Conservation (phyloP, 2,888 invertebrate genomes). For the Dichetophora obliterata region DNA sequence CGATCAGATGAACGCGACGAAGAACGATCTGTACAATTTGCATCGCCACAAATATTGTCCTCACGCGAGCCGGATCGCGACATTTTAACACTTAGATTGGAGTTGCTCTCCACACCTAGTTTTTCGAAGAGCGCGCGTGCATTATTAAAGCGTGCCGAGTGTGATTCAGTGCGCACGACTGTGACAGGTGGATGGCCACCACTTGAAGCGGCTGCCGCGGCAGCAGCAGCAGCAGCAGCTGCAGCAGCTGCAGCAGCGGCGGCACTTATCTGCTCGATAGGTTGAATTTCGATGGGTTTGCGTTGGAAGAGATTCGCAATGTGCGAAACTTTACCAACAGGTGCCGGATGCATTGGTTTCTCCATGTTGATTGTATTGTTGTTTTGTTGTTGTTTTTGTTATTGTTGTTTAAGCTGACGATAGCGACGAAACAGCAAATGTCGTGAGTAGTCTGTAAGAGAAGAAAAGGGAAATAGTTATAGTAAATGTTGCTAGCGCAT, state of each 20-base stretch:
- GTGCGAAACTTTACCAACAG: slow-evolving; percentile 88
- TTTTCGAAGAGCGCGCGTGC: slow-evolving; percentile 93
- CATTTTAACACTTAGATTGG: slow-evolving; percentile 65
- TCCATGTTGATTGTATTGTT: slow-evolving; percentile 69
- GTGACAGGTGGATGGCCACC: slow-evolving; percentile 73
- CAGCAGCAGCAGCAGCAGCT: slow-evolving; percentile 63
- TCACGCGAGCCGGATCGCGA: slow-evolving; percentile 68
- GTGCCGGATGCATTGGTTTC: slow-evolving; percentile 72
- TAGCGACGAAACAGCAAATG: slow-evolving; percentile 14
- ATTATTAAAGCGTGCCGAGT: slow-evolving; percentile 91
- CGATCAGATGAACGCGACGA: slow-evolving; percentile 68
- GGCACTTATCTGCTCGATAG: slow-evolving; percentile 65
- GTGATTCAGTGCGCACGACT: slow-evolving; percentile 88
- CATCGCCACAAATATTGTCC: slow-evolving; percentile 68
- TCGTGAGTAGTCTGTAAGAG: slow-evolving; percentile 51
- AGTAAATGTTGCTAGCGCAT: no score
- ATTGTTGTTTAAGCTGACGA: background rate
- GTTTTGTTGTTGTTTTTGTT: no score
- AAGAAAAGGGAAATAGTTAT: background rate
- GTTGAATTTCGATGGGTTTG: slow-evolving; percentile 73
- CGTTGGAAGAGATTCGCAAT: slow-evolving; percentile 92
- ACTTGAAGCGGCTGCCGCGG: slow-evolving; percentile 58
- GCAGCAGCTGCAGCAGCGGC: slow-evolving; percentile 66
- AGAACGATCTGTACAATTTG: slow-evolving; percentile 63
- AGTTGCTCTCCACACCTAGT: slow-evolving; percentile 78